Evolutionary conservation across 2,888 invertebrate species (phyloP), one percentile per base, ranked within the genome.

Genomic region (Neocrepidodera transversa): DNA sequence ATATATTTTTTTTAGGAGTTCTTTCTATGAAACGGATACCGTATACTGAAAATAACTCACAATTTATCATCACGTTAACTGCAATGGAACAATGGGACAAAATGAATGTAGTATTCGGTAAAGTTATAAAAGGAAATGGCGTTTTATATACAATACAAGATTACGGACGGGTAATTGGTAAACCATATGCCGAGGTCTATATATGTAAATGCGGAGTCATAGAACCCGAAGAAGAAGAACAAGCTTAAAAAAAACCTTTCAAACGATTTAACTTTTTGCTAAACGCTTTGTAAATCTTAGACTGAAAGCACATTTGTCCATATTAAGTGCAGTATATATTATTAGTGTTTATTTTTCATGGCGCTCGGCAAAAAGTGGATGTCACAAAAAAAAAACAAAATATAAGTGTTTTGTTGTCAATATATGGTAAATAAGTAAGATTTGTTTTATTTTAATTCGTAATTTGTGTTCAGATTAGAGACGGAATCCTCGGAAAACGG

Each of bases 101-200:
- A 10, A 79, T 77, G 56, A 76, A 79, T 54, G 80, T 82, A 0
- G 84, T 83, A 32, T 83, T 84, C 68, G 84, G 84, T 14, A 80
- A 78, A 72, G 74, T 84, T 26, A 71, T 79, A 6, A 71, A 71
- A 61, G 81, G 80, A 2, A 74, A 74, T 48, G 64, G 71, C 36
- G 71, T 71, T 11, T 61, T 81, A n/a, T 70, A 67, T 35, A 75
- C 75, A 65, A 73, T 80, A 8, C 72, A 78, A 57, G 75, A 75
- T 58, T 76, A 76, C 57, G 78, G 76, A 0, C 65, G 76, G 30
- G 72, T 68, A 60, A 71, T 77, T 23, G 80, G 80, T 2, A 76
- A 74, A 60, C 80, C 80, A 0, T 63, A 75, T 32, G 71, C 66
- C 5, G 68, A 70, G 5, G 73, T 80, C 8, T 56, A 74, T 11